phyloP scores from a whole-genome alignment of 2,888 invertebrate species.

The Cartodere bifasciata region DNA sequence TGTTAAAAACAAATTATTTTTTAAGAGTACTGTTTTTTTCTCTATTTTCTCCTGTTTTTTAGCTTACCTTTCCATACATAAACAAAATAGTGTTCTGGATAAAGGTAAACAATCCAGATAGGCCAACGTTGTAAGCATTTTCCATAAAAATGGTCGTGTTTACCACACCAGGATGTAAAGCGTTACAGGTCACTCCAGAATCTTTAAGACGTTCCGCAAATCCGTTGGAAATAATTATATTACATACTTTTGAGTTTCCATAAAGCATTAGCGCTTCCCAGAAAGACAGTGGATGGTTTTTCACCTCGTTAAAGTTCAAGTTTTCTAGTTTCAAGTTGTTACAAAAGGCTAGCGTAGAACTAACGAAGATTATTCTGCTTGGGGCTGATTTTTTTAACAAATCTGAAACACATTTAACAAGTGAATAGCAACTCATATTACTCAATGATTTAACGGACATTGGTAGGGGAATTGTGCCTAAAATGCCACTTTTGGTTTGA shows the following conservation, averaged over 20 bases:
- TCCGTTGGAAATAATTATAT: conserved; percentile 28
- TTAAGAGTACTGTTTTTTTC: too few species aligned
- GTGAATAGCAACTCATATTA: too few species aligned
- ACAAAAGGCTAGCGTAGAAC: conserved; percentile 23
- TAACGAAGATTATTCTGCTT: conserved; percentile 29
- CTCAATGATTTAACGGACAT: too few species aligned
- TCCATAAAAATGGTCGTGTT: conserved; percentile 23
- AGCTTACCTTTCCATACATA: conserved; percentile 23
- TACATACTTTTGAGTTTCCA: conserved; percentile 30
- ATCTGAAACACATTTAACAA: conserved; percentile 24
- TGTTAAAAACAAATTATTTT: too few species aligned
- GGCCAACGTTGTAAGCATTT: conserved; percentile 16
- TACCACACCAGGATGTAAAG: conserved; percentile 31
- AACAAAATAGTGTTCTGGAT: conserved; percentile 18
- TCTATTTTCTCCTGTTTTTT: too few species aligned
- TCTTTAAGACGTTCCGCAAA: conserved; percentile 26
- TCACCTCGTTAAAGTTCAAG: conserved; percentile 24
- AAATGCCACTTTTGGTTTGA: conserved; percentile 1
- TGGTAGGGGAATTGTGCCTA: too few species aligned
- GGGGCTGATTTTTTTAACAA: conserved; percentile 29
- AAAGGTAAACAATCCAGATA: conserved; percentile 17
- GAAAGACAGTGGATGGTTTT: conserved; percentile 18
- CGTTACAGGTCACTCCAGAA: conserved; percentile 28
- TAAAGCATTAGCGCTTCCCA: conserved; percentile 22
- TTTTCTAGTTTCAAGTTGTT: conserved; percentile 23